A percentile compares a stretch with the other conserved stretches of the same genome.
Conservation (phyloP, 2,797 vertebrate species). For the Miichthys miiuy region DNA sequence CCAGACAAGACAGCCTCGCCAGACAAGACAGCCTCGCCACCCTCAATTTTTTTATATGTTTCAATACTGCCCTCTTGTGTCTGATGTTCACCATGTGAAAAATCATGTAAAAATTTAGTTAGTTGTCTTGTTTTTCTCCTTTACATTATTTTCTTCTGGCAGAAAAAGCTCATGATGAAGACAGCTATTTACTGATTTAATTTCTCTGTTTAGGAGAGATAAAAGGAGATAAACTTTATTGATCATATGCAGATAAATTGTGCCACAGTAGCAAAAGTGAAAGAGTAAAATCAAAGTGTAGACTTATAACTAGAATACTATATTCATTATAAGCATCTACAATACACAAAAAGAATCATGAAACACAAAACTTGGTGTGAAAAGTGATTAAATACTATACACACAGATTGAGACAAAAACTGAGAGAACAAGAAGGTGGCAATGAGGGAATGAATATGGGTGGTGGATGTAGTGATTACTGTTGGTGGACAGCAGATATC, state of each 20-base stretch:
- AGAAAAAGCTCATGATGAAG: not conserved
- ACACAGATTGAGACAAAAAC: not conserved
- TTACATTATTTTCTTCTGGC: not conserved
- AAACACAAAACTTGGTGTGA: not conserved
- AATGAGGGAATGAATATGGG: not conserved
- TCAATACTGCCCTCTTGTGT: constrained; percentile 87
- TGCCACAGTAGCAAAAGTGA: not conserved
- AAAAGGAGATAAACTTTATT: not conserved
- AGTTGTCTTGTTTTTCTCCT: not conserved
- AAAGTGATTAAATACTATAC: not conserved
- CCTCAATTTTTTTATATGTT: constrained; percentile 38
- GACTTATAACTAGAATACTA: not conserved
- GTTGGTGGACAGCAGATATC: not conserved
- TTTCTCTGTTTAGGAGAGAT: not conserved
- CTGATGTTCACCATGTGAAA: not conserved
- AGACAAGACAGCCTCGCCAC: too few species aligned
- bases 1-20: too few species aligned
- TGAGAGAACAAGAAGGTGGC: not conserved
- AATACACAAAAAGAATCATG: not conserved
- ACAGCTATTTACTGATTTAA: not conserved
- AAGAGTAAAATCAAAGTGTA: not conserved
- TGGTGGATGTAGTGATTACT: not conserved
- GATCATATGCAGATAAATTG: not conserved
- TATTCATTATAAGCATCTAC: not conserved
- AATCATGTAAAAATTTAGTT: not conserved